Conservation (phyloP, 2,797 vertebrate species). For the Aulostomus chinensis region DNA sequence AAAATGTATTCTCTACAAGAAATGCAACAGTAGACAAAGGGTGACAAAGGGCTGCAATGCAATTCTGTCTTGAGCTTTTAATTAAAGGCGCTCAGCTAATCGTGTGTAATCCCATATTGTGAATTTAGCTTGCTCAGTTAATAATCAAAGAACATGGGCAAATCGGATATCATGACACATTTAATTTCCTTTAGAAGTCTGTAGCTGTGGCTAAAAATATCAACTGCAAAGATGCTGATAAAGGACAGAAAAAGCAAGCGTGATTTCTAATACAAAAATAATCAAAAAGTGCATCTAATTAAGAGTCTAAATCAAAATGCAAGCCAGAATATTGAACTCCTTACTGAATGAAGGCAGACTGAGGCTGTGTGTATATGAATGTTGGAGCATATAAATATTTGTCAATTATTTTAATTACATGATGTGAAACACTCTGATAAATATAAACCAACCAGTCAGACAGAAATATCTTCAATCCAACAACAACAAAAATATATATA, state of each 20-base stretch:
- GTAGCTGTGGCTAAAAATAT: slow-evolving; percentile 21
- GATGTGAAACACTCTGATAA: too few species aligned
- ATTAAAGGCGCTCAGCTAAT: slow-evolving; percentile 39
- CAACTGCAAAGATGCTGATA: background rate
- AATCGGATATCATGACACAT: slow-evolving; percentile 19
- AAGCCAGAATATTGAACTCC: too few species aligned
- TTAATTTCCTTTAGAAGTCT: slow-evolving; percentile 30
- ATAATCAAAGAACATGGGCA: slow-evolving; percentile 30
- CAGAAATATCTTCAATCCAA: too few species aligned
- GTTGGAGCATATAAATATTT: too few species aligned
- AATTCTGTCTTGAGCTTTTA: slow-evolving; percentile 28
- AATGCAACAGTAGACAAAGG: slow-evolving; percentile 1
- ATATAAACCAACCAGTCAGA: too few species aligned
- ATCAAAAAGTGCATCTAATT: slow-evolving; percentile 1
- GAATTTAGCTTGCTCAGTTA: slow-evolving; percentile 25
- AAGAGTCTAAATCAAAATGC: background rate
- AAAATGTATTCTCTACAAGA: background rate
- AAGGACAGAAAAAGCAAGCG: background rate
- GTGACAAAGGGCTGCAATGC: background rate
- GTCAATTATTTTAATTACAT: too few species aligned
- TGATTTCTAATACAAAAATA: background rate
- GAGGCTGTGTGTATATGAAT: too few species aligned
- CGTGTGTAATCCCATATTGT: slow-evolving; percentile 26
- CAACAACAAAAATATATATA: too few species aligned
- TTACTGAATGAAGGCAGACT: too few species aligned